Percentiles rank a stretch among this genome's conserved stretches.
Evolutionary conservation across 2,888 invertebrate species (phyloP).

Genomic region (Chaetogeoica ovagalla): DNA sequence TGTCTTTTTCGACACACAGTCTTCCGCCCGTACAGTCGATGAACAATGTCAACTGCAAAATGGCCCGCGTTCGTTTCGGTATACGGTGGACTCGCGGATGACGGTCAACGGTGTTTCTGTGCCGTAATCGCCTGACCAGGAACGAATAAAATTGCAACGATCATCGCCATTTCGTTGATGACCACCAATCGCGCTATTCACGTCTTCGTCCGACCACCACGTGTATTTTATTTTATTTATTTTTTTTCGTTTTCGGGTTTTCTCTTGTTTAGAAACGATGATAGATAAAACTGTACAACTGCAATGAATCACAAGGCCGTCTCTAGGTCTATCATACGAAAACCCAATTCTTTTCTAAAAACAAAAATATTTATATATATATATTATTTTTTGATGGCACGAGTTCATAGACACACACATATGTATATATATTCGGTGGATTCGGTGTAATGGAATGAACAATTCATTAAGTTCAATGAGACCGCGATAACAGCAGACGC

Average conservation of each 20-base stretch:
- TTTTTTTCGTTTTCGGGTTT: not conserved
- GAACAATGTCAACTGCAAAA: no score
- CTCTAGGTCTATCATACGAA: not conserved
- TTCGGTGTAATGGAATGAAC: not conserved
- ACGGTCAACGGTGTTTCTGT: no score
- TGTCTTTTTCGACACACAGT: no score
- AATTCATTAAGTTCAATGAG: not conserved
- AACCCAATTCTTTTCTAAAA: not conserved
- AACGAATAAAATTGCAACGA: no score
- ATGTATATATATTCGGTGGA: slow-evolving; percentile 26
- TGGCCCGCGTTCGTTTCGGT: no score
- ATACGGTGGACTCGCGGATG: no score
- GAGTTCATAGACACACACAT: not conserved
- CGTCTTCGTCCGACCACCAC: not conserved
- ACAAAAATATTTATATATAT: no score
- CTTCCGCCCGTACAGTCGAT: no score
- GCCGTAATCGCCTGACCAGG: no score
- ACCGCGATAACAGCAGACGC: not conserved
- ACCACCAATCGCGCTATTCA: no score
- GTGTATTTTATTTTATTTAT: not conserved
- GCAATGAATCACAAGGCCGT: not conserved
- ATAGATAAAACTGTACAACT: not conserved
- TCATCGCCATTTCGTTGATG: not conserved
- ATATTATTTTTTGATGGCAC: not conserved
- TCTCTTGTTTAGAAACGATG: not conserved